Evolutionary conservation across 2,113 vertebrate species (phyloP), one percentile per base, ranked within the genome.

Genomic region (Cyprinodon variegatus): DNA sequence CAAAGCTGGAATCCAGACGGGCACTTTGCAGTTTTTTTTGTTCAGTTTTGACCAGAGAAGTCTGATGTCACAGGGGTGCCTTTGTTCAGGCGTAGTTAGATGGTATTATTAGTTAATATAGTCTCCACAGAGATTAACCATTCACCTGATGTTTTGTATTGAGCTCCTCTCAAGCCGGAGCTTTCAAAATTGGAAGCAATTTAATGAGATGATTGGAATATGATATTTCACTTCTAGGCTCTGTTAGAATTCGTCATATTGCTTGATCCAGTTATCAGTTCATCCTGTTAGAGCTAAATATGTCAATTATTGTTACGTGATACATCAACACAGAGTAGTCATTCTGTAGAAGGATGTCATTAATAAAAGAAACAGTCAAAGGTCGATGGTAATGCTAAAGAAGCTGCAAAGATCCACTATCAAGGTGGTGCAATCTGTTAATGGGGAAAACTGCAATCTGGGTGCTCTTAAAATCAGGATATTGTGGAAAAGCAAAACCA

Each of bases 1-100:
- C 71, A 46, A 39, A 0, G 72, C 67, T 80, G 86, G 86, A 88
- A 90, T 85, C 78, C 79, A 74, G 61, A 9, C n/a, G 74, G 83
- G 41, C 67, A 77, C 85, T 53, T 77, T 82, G 53, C 11, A 65
- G 36, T 13, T 62, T 22, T 29, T 1, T 71, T 50, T 79, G 39
- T 69, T 74, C 64, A 46, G 63, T 66, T 36, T 61, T 82, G 85
- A 82, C 74, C 82, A 83, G 11, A 72, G 74, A 86, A 72, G 68
- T 77, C 59, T 2, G 61, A 7, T 68, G 79, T 74, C 78, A 88
- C 83, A 86, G 85, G 63, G 79, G 85, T 81, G 57, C 67, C 46
- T 69, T 81, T 92, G 86, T 90, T 13, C 13, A 48, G 63, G 1
- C 43, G 13, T 20, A 11, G 50, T 22, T 53, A 40, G 71, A 69